Conservation (phyloP, 2,113 vertebrate genomes). For the Vicugna pacos region DNA sequence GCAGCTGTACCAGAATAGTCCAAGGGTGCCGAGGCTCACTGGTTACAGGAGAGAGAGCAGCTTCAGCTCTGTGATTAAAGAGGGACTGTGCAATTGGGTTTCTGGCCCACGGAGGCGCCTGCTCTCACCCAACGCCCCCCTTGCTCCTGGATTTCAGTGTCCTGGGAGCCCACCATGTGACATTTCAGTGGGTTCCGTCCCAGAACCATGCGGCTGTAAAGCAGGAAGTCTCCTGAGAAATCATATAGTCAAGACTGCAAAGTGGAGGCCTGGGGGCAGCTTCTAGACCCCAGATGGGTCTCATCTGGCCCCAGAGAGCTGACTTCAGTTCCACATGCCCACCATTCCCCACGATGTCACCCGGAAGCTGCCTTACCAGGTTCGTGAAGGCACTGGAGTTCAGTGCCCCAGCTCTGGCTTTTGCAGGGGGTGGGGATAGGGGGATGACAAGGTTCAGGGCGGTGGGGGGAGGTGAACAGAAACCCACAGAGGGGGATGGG, state of each 20-base stretch:
- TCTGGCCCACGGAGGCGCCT: not conserved
- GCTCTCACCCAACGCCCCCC: not conserved
- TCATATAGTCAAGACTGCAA: too few relatives aligned
- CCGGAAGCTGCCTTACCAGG: not conserved
- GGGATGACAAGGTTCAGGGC: not conserved
- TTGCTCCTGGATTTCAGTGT: not conserved
- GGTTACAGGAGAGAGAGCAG: not conserved
- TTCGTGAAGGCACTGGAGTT: accelerated
- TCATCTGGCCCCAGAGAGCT: not conserved
- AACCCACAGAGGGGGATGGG: not conserved
- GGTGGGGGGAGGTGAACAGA: not conserved
- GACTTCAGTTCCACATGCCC: accelerated
- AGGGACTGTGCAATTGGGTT: not conserved
- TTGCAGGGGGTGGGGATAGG: not conserved
- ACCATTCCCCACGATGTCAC: accelerated
- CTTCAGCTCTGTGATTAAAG: not conserved
- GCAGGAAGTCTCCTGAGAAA: not conserved
- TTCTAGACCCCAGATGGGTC: accelerated
- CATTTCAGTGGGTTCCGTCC: not conserved
- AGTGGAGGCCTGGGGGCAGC: accelerated
- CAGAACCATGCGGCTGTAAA: not conserved
- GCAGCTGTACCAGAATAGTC: too few relatives aligned
- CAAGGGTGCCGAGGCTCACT: not conserved
- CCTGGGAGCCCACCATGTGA: not conserved
- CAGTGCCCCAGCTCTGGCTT: not conserved